Evolutionary conservation across 2,113 vertebrate genomes (phyloP).

Genomic region (Sula dactylatra): DNA sequence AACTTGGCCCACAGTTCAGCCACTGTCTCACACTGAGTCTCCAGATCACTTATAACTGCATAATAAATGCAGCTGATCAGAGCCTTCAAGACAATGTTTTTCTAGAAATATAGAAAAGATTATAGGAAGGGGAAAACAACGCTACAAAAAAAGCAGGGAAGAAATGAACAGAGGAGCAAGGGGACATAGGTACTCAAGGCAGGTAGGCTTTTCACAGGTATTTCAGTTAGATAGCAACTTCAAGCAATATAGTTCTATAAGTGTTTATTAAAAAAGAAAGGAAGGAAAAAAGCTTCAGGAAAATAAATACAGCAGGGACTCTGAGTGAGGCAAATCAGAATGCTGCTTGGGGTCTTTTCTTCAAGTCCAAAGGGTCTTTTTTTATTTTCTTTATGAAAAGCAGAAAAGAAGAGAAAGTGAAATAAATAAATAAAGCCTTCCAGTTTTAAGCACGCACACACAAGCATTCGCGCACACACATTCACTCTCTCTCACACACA

Average conservation of each 20-base stretch:
- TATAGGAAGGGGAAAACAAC: not conserved
- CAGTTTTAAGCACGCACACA: constrained; percentile 6
- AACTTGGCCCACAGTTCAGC: not conserved
- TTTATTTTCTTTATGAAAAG: constrained; percentile 48
- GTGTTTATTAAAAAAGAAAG: constrained; percentile 68
- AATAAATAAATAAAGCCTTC: constrained; percentile 63
- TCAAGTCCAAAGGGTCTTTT: constrained; percentile 58
- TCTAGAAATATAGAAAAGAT: not conserved
- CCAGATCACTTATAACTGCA: not conserved
- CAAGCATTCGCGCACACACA: not conserved
- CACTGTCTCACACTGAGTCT: not conserved
- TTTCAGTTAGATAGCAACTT: constrained; percentile 40
- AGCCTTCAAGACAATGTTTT: not conserved
- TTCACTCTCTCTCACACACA: not conserved
- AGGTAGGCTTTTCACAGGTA: constrained; percentile 15
- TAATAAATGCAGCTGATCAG: not conserved
- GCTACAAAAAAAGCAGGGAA: not conserved
- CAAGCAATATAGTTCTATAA: constrained; percentile 66
- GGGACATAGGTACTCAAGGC: constrained; percentile 45
- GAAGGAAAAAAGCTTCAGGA: constrained; percentile 60
- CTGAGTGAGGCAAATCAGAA: constrained; percentile 66
- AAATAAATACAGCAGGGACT: constrained; percentile 70
- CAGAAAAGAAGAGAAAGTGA: constrained; percentile 41
- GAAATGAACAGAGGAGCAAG: constrained; percentile 24
- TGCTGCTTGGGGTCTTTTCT: constrained; percentile 59